Percentiles rank a stretch among this genome's conserved stretches.
Conservation (phyloP, 30 jellyfish, hydroid and myxozoan genomes). For the Aurelia aurita region DNA sequence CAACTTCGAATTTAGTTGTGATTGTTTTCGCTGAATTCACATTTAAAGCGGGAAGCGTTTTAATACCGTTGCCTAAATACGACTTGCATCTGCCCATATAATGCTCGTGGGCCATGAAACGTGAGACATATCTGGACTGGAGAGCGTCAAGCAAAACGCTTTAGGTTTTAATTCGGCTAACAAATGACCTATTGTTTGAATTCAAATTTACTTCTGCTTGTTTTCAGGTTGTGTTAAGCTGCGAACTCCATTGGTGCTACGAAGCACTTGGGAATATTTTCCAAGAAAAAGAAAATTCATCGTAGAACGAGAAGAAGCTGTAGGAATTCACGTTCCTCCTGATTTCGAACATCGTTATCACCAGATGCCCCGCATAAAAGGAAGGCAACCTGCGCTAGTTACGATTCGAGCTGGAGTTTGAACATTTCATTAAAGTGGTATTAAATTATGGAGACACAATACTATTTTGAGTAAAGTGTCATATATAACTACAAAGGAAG, state of each 20-base stretch:
- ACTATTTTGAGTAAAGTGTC: neutral
- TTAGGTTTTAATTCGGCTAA: too few species aligned
- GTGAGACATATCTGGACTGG: too few species aligned
- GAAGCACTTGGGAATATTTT: conserved; percentile 62
- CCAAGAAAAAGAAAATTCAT: conserved; percentile 63
- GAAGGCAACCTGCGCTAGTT: conserved; percentile 14
- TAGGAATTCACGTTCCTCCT: conserved; percentile 60
- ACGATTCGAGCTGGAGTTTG: conserved; percentile 48
- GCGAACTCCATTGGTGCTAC: conserved; percentile 55
- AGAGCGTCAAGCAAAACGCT: too few species aligned
- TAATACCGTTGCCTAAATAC: too few species aligned
- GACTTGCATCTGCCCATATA: too few species aligned
- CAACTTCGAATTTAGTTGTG: too few species aligned
- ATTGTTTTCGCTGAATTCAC: too few species aligned
- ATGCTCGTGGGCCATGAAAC: too few species aligned
- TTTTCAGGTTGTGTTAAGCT: conserved; percentile 59
- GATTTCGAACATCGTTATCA: conserved; percentile 45
- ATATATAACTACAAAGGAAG: too few species aligned
- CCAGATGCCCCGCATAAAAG: conserved; percentile 51
- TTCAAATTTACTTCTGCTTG: too few species aligned
- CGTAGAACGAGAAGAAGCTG: conserved; percentile 56
- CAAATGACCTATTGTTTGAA: too few species aligned
- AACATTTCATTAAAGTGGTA: neutral
- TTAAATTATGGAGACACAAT: neutral
- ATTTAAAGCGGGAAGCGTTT: too few species aligned